Base-by-base conservation (phyloP, 2,113 vertebrate genomes). In the Scopus umbretta region DNA sequence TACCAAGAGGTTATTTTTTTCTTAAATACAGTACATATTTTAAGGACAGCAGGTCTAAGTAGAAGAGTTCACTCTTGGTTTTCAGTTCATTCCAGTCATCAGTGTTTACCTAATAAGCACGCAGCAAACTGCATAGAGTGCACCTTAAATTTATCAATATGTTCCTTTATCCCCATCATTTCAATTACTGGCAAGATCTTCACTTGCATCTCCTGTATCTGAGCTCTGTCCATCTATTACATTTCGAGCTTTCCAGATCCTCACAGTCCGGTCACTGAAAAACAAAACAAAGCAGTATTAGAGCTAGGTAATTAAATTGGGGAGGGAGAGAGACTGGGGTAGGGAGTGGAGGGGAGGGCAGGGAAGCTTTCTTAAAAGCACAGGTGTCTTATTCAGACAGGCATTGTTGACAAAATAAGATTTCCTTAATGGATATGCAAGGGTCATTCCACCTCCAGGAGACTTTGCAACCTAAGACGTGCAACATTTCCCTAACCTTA, bases 261-360 rank as follows among this genome's bases (percentile, higher is more conserved):
- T 99, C 96, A 99, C 99, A 25, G 99, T 99, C 58, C 99, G 98
- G 95, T 99, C 99, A 96, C 99, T 99, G 96, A 30, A 97, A 96
- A 97, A 45, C 29, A 91, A 49, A 93, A 63, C 12, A 56, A 86
- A 90, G 61, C 55, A 20, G 10, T 9, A 7, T 91, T 81, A 92
- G 30, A 89, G 68, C 4, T 4, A 26, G 14, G 27, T 23, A 65
- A 50, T 66, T 36, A 40, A 32, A 40, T 1, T 72, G 22, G 42
- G 29, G 32, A 58, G 9, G 16, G 34, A 61, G 9, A 36, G 10
- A 30, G 42, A n/a, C 1, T 0, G 10, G 9, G 21, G 22, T 8
- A 13, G 11, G 15, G 30, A 2, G 4, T 11, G 8, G 20, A 6
- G 56, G 8, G 32, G 56, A 22, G 6, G 26, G 12, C 15, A 52